Conservation (phyloP, 1,140 invertebrate species). For the Acromyrmex charruanus region DNA sequence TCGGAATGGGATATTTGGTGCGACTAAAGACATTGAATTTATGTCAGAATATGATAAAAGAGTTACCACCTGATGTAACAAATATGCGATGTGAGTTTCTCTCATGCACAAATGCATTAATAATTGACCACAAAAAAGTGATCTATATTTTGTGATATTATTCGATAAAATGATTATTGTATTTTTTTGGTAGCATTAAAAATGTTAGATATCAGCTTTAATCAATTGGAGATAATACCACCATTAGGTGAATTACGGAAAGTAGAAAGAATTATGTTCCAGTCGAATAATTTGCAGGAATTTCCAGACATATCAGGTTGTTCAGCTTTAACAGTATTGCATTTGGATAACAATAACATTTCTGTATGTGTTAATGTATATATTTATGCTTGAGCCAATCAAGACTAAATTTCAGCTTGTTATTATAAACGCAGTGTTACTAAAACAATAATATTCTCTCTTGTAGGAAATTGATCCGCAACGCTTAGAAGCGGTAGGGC, state of each 20-base stretch:
- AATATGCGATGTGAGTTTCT: slow-evolving; percentile 86
- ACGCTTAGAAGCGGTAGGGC: slow-evolving; percentile 90
- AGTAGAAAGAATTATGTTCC: slow-evolving; percentile 92
- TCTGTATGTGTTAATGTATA: slow-evolving; percentile 86
- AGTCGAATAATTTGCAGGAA: slow-evolving; percentile 91
- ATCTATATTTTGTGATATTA: slow-evolving; percentile 20
- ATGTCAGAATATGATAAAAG: slow-evolving; percentile 87
- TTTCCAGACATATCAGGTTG: slow-evolving; percentile 91
- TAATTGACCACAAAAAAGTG: slow-evolving; percentile 32
- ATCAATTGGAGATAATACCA: slow-evolving; percentile 89
- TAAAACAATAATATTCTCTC: background rate
- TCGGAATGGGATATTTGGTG: slow-evolving; percentile 88
- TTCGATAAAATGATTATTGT: slow-evolving; percentile 10
- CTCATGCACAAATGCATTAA: background rate
- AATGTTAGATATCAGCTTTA: slow-evolving; percentile 88
- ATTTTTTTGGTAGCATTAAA: slow-evolving; percentile 85
- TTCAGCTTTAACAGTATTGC: slow-evolving; percentile 90
- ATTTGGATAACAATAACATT: slow-evolving; percentile 93
- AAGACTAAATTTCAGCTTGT: background rate
- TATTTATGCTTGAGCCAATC: slow-evolving; percentile 5
- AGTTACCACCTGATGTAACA: slow-evolving; percentile 88
- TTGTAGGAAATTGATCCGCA: slow-evolving; percentile 89
- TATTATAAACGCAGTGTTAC: background rate
- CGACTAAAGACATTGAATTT: slow-evolving; percentile 88
- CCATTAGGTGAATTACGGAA: slow-evolving; percentile 92